These are phyloP conservation scores for Numenius phaeopus DNA, from an alignment of 2,797 vertebrate species.

Conservation along the genomic window DNA sequence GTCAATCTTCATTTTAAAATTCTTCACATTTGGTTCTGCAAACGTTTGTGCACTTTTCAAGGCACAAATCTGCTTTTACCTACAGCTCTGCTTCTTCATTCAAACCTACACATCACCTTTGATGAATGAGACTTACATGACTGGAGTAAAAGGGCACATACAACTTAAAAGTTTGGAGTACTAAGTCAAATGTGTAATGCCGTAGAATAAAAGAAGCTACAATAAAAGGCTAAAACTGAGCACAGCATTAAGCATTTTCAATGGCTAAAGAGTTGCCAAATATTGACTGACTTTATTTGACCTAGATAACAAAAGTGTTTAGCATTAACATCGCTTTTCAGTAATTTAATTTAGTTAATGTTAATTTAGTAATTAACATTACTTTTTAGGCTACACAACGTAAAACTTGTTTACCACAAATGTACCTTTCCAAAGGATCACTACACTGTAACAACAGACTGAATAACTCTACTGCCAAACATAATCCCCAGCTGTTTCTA, in stretches of 20 bases:
- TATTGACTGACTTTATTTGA: not conserved
- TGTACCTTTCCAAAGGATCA: not conserved
- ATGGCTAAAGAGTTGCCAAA: not conserved
- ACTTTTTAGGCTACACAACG: not conserved
- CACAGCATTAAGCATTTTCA: not conserved
- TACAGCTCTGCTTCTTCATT: not conserved
- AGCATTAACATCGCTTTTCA: not conserved
- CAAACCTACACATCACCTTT: not conserved
- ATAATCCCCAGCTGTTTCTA: not conserved
- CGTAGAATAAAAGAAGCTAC: not conserved
- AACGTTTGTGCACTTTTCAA: not conserved
- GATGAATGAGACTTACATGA: accelerated
- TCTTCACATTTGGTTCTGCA: not conserved
- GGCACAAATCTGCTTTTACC: not conserved
- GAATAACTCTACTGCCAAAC: not conserved
- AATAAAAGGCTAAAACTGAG: not conserved
- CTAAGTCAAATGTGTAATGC: not conserved
- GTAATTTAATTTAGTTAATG: too few relatives aligned
- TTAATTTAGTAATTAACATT: not conserved
- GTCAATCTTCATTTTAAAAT: not conserved
- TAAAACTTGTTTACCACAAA: not conserved
- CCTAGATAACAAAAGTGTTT: not conserved
- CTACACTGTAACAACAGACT: not conserved
- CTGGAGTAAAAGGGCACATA: not conserved
- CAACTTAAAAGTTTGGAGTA: not conserved